These are phyloP conservation scores for Himalopsyche anomala DNA, from an alignment of 2,888 invertebrate species.

Conservation along the genomic window DNA sequence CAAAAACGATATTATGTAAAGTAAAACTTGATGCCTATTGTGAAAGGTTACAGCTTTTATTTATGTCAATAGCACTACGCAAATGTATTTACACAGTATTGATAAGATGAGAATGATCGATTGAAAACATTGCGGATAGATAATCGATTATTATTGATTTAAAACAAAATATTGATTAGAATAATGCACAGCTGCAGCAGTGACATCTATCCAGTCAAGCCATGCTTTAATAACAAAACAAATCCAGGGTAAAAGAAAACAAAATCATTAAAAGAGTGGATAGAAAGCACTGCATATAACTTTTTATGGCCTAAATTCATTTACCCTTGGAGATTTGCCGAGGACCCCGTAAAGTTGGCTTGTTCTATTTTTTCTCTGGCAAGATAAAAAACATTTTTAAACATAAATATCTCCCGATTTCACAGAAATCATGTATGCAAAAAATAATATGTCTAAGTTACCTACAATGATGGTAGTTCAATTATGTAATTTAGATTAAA, in stretches of 20 bases:
- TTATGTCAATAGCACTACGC: too few species aligned
- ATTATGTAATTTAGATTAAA: too few species aligned
- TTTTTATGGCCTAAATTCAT: constrained; percentile 57
- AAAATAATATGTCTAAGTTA: too few species aligned
- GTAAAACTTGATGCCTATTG: too few species aligned
- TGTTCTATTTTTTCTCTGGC: constrained; percentile 65
- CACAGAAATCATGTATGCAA: background rate
- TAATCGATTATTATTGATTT: background rate
- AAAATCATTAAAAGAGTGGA: constrained; percentile 56
- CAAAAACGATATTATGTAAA: too few species aligned
- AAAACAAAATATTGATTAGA: constrained; percentile 27
- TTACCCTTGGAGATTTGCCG: constrained; percentile 63
- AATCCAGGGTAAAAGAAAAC: constrained; percentile 51
- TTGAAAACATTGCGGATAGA: background rate
- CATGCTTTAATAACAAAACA: constrained; percentile 57
- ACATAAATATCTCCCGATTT: constrained; percentile 39
- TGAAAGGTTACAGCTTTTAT: too few species aligned
- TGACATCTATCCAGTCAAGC: constrained; percentile 54
- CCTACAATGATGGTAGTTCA: too few species aligned
- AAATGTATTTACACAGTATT: too few species aligned
- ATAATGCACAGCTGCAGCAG: constrained; percentile 52
- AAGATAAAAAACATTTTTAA: constrained; percentile 50
- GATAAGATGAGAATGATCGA: background rate
- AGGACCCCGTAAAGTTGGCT: constrained; percentile 55
- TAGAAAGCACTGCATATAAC: constrained; percentile 57